Conservation (phyloP, 2,888 invertebrate genomes). For the Orthosia incerta region DNA sequence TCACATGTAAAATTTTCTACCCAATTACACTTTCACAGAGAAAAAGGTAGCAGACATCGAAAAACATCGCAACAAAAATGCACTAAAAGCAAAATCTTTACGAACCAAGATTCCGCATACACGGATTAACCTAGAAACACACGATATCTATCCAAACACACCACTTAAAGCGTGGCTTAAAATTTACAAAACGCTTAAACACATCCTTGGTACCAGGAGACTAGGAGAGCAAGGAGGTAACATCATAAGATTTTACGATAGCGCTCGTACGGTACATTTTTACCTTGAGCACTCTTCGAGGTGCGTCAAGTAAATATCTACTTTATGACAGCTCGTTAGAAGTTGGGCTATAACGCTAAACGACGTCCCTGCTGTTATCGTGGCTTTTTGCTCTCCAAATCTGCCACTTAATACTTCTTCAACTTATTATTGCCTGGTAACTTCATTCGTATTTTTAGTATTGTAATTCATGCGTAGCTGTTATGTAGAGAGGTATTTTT, state of each 20-base stretch:
- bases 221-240: slow-evolving; percentile 71
- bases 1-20: too few relatives aligned
- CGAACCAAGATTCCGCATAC: slow-evolving; percentile 10
- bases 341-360: slow-evolving; percentile 87
- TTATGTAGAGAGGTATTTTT: slow-evolving; percentile 1
- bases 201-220: slow-evolving; percentile 61
- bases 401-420: slow-evolving; percentile 80
- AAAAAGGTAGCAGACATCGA: background rate
- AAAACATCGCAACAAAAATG: background rate
- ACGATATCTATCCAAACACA: slow-evolving; percentile 35
- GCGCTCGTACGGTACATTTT: slow-evolving; percentile 72
- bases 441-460: slow-evolving; percentile 38
- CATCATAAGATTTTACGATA: slow-evolving; percentile 83
- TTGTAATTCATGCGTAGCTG: slow-evolving; percentile 13
- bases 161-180: slow-evolving; percentile 23
- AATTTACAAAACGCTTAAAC: slow-evolving; percentile 32
- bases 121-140: slow-evolving; percentile 36
- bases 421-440: slow-evolving; percentile 83
- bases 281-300: slow-evolving; percentile 72
- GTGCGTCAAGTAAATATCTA: slow-evolving; percentile 86
- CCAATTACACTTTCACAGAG: background rate
- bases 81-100: background rate
- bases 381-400: slow-evolving; percentile 82
- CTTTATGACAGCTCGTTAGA: slow-evolving; percentile 89
- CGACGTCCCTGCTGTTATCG: slow-evolving; percentile 81